Percentiles rank a stretch among this genome's conserved stretches.
Evolutionary conservation across 2,888 invertebrate genomes (phyloP).

Genomic region (Orthosia incerta): DNA sequence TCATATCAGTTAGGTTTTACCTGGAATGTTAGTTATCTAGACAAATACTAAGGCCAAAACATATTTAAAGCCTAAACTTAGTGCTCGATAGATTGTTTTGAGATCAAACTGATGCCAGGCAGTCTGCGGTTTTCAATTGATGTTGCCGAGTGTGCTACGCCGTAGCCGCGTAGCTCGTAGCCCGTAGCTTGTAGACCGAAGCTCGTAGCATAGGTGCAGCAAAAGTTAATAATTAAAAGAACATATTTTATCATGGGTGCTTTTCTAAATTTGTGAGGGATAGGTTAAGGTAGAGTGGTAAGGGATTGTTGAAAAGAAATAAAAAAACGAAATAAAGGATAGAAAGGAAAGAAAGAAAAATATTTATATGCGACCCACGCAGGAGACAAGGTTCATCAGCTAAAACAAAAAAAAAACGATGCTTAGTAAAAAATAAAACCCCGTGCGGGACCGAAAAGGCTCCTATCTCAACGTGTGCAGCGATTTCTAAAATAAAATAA

Average conservation of each 20-base stretch:
- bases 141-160: constrained; percentile 40
- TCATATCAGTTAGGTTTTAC: not conserved
- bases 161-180: constrained; percentile 35
- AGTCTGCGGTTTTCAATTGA: constrained; percentile 33
- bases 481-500: too few relatives aligned
- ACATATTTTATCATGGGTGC: too few relatives aligned
- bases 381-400: too few relatives aligned
- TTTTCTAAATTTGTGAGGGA: not conserved
- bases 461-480: too few relatives aligned
- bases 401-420: too few relatives aligned
- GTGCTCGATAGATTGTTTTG: not conserved
- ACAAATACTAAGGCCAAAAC: not conserved
- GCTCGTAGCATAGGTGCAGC: not conserved
- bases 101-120: constrained; percentile 22
- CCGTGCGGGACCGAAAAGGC: too few relatives aligned
- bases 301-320: too few relatives aligned
- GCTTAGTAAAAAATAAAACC: too few relatives aligned
- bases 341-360: too few relatives aligned
- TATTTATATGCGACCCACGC: too few relatives aligned
- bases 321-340: too few relatives aligned
- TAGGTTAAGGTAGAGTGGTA: too few relatives aligned
- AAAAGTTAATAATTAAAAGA: not conserved
- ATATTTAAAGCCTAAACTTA: not conserved
- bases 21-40: not conserved
- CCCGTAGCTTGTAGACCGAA: constrained; percentile 9